Conservation (phyloP, 2,888 invertebrate genomes). For the Eretmocerus hayati region DNA sequence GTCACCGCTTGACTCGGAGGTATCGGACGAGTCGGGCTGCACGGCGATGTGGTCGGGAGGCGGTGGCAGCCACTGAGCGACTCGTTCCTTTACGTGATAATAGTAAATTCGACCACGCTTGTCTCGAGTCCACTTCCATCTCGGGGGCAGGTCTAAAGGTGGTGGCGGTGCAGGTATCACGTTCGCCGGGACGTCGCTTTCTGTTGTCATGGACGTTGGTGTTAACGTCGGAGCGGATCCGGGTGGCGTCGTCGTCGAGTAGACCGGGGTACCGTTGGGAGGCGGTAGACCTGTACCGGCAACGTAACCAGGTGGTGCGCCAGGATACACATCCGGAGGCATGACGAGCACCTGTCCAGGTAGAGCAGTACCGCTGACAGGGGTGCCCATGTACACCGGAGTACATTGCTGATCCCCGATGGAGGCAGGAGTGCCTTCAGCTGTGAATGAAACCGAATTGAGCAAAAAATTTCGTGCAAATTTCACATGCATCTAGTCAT, state of each 20-base stretch:
- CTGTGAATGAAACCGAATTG: too few species aligned
- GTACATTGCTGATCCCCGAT: slow-evolving; percentile 33
- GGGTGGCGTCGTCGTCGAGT: background rate
- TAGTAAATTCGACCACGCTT: slow-evolving; percentile 81
- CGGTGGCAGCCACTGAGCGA: slow-evolving; percentile 72
- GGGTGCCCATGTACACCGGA: slow-evolving; percentile 31
- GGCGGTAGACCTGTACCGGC: background rate
- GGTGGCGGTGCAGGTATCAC: slow-evolving; percentile 28
- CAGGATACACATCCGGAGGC: background rate
- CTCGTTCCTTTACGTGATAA: slow-evolving; percentile 74
- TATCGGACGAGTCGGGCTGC: slow-evolving; percentile 48
- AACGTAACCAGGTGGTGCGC: background rate
- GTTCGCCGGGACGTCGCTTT: background rate
- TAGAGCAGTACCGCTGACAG: slow-evolving; percentile 9
- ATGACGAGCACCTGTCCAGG: background rate
- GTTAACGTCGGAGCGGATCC: background rate
- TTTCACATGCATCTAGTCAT: too few species aligned
- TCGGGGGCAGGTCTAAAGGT: slow-evolving; percentile 62
- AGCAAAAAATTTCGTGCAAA: too few species aligned
- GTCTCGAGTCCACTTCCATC: slow-evolving; percentile 84
- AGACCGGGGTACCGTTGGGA: background rate
- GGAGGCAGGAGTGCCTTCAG: too few species aligned
- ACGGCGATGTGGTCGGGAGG: slow-evolving; percentile 45
- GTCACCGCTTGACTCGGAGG: slow-evolving; percentile 45
- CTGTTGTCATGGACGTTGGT: background rate